A percentile compares a stretch with the other conserved stretches of the same genome.
phyloP scores from a whole-genome alignment of 2,113 vertebrate species.

The Mesembrinibis cayennensis region DNA sequence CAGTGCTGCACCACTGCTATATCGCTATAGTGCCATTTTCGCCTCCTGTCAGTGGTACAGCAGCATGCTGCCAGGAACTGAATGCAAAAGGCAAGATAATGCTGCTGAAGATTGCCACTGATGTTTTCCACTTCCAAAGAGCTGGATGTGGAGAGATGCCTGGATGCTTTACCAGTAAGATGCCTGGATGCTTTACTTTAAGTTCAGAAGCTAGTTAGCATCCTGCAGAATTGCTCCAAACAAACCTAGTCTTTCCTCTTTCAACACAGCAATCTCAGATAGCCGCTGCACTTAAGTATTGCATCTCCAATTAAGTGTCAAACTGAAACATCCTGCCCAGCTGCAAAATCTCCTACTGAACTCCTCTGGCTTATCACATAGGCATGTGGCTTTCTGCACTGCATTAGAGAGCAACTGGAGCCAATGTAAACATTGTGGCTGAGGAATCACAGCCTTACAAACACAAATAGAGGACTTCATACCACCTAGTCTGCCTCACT shows the following conservation, averaged over 20 bases:
- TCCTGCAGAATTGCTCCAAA: not conserved
- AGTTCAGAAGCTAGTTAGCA: not conserved
- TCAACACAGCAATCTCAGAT: not conserved
- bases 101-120: accelerated
- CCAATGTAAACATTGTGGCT: not conserved
- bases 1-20: not conserved
- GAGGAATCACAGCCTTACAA: not conserved
- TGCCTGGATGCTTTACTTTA: not conserved
- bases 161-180: not conserved
- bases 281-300: not conserved
- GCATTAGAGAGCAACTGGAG: not conserved
- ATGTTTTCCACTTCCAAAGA: not conserved
- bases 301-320: not conserved
- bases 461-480: not conserved
- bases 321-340: not conserved
- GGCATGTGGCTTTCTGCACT: not conserved
- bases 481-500: not conserved
- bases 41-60: not conserved
- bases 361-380: not conserved
- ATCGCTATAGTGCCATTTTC: not conserved
- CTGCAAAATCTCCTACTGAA: not conserved
- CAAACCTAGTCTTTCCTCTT: not conserved
- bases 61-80: not conserved
- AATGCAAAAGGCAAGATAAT: not conserved
- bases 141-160: not conserved